Evolutionary conservation across 2,888 invertebrate genomes (phyloP), one percentile per base, ranked within the genome.

Genomic region (Agrochola macilenta): DNA sequence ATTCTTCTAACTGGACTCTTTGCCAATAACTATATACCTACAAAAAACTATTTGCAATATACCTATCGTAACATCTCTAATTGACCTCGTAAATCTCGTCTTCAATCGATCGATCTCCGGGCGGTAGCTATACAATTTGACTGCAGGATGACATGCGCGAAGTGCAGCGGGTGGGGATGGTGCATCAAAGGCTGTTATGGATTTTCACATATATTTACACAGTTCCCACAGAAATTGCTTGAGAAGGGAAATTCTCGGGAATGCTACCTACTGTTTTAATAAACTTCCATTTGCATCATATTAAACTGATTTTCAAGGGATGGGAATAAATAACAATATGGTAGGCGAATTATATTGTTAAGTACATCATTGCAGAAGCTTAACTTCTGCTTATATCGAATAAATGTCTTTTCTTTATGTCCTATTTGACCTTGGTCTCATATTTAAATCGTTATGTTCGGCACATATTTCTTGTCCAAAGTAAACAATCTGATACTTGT

Each of bases 41-140:
- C 30, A 20, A 69, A 52, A 82, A 74, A 78, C 84, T 84, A 84
- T 81, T 74, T 57, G 23, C 39, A 61, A 14, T 49, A 30, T 11
- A 35, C 35, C 35, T 4, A 69, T 60, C 43, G 30, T 23, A 64
- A 81, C 83, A 58, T 81, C 84, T 77, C 58, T 83, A 83, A 83
- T 39, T 83, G 83, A 84, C 83, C 83, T 83, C 84, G 78, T 80
- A 82, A 83, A 80, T 76, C 65, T 61, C 60, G 64, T 78, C 61
- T 69, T 71, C 81, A 84, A 74, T 81, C 78, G 74, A 83, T 83
- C 84, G 81, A 84, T 81, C 69, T 83, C 52, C 61, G 61, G 60
- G 64, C 64, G 39, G 52, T 65, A 35, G 57, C 57, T 57, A 69
- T 58, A 71, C 43, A 26, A 35, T 66, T 82, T 82, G 76, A 54